Evolutionary conservation across 2,113 vertebrate species (phyloP), one percentile per base, ranked within the genome.

Genomic region (Pantherophis guttatus): DNA sequence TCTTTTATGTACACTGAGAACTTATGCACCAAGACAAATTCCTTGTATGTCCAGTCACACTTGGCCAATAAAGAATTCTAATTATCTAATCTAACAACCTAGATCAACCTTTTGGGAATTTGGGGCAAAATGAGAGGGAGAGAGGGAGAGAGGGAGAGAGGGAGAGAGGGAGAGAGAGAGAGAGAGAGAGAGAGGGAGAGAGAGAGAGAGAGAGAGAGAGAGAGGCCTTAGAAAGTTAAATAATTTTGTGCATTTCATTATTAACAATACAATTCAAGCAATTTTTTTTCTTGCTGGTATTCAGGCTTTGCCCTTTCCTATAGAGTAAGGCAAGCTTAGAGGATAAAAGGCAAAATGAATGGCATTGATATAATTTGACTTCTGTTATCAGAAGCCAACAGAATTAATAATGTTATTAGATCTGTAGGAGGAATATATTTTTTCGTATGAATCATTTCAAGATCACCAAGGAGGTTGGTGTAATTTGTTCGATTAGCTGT

Each of bases 301-400:
- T 17, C 33, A 17, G 44, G 11, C 86, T 91, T 93, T 88, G 29
- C 50, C 13, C n/a, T 52, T 33, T 91, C 90, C 55, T 54, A 52
- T 48, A 75, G 39, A 88, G 0, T 91, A 65, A 57, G 10, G 48
- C 87, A n/a, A 90, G 94, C 94, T 90, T 9, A 75, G 8, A 75
- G 92, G 58, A 10, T 88, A 4, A 23, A 95, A 95, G 70, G n/a
- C 8, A 95, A 94, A 95, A 93, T 48, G 29, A 93, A 92, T 17
- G 1, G 3, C 23, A 5, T 87, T 90, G 59, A 94, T 55, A 48
- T 58, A 93, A 94, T 92, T 85, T 91, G 0, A 95, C 86, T 93
- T 91, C 4, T 21, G 70, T 90, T 12, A 92, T 94, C 52, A 89
- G 48, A 94, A 94, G 23, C 88, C 88, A 95, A 21, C 33, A 52